These are phyloP conservation scores for Heterochromis multidens DNA, from an alignment of 2,113 vertebrate species.

Conservation along the genomic window DNA sequence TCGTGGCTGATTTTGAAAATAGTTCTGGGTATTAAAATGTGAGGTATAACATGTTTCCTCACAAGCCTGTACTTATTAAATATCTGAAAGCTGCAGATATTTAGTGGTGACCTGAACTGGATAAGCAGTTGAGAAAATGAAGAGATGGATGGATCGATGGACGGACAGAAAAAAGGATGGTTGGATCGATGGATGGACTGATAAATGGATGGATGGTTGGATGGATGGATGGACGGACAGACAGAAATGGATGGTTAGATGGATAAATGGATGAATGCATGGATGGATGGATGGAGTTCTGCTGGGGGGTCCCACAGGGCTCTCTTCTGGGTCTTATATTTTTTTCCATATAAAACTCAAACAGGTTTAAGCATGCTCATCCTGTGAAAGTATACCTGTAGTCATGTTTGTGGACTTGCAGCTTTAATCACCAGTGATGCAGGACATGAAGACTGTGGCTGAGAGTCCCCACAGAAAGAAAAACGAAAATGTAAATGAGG, in stretches of 20 bases:
- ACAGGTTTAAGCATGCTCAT: too few species aligned
- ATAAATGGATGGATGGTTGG: too few species aligned
- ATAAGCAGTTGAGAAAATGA: too few species aligned
- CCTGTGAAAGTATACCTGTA: too few species aligned
- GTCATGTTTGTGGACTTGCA: not conserved
- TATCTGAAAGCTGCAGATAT: not conserved
- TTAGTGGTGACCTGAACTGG: not conserved
- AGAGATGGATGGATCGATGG: too few species aligned
- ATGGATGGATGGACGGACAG: not conserved
- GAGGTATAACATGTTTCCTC: not conserved
- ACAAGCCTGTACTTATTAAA: not conserved
- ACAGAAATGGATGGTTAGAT: too few species aligned
- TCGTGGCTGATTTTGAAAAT: not conserved
- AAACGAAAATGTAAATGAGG: not conserved
- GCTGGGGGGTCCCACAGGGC: not conserved
- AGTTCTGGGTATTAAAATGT: not conserved
- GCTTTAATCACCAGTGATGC: not conserved
- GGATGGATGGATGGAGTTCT: not conserved
- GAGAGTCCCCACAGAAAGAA: not conserved
- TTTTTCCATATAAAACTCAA: too few species aligned
- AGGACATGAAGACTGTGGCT: not conserved
- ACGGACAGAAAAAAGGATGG: too few species aligned
- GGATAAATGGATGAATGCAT: too few species aligned
- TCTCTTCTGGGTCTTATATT: not conserved
- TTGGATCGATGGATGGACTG: too few species aligned